These are phyloP conservation scores for Notodonta dromedarius DNA, from an alignment of 2,888 invertebrate genomes.

Conservation along the genomic window DNA sequence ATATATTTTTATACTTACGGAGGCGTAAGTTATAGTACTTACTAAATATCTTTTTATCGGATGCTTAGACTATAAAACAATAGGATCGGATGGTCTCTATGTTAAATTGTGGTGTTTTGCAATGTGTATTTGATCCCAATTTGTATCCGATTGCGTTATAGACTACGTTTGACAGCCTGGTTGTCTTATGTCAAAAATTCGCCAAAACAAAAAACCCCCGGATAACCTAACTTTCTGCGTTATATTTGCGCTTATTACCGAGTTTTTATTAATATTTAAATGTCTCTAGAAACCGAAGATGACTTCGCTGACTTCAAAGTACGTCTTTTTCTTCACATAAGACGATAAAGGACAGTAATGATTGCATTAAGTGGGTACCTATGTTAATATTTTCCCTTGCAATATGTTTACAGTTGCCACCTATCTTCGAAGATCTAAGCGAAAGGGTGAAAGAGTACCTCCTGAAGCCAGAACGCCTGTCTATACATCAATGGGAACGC, in stretches of 20 bases:
- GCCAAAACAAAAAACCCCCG: constrained; percentile 1
- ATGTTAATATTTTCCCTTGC: constrained; percentile 5
- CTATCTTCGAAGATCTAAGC: constrained; percentile 86
- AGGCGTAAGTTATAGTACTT: too few species aligned
- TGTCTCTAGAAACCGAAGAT: constrained; percentile 55
- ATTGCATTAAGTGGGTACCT: too few species aligned
- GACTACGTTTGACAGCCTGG: too few species aligned
- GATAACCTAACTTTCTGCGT: background rate
- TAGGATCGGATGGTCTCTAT: too few species aligned
- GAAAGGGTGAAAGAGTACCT: constrained; percentile 87
- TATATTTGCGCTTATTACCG: background rate
- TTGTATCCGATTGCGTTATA: too few species aligned
- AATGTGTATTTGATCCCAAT: too few species aligned
- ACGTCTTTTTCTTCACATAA: constrained; percentile 10
- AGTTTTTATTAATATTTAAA: constrained; percentile 25
- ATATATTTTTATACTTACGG: too few species aligned
- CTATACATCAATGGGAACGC: constrained; percentile 88
- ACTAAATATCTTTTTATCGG: too few species aligned
- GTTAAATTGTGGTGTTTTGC: too few species aligned
- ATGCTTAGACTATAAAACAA: too few species aligned
- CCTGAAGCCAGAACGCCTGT: constrained; percentile 87
- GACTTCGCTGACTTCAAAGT: constrained; percentile 63
- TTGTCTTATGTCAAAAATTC: background rate
- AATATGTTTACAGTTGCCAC: constrained; percentile 79
- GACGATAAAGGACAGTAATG: background rate